These are phyloP conservation scores for Fulica atra DNA, from an alignment of 2,113 vertebrate genomes.

Conservation along the genomic window DNA sequence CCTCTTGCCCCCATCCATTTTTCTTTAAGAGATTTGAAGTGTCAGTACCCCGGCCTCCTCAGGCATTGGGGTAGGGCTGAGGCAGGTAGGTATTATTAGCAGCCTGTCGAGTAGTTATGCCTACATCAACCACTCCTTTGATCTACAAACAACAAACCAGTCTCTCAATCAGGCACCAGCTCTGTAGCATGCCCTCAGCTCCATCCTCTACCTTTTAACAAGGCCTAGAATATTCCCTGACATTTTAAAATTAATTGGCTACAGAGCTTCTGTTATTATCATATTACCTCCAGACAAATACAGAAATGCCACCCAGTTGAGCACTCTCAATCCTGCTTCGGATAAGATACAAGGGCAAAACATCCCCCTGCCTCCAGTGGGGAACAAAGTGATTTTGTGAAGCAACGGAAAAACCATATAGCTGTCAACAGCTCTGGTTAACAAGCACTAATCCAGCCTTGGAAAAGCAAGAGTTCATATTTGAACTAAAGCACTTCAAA, in stretches of 20 bases:
- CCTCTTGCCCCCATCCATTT: background rate
- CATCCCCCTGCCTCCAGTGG: background rate
- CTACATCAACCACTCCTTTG: background rate
- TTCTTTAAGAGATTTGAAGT: background rate
- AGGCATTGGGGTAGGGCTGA: background rate
- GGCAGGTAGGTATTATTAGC: background rate
- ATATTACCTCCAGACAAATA: conserved; percentile 19
- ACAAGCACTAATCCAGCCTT: background rate
- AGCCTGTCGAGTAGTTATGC: background rate
- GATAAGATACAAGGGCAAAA: background rate
- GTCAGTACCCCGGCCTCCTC: background rate
- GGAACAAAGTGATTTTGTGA: background rate
- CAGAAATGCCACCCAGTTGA: background rate
- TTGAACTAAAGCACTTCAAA: background rate
- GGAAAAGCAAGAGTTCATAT: background rate
- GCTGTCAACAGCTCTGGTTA: background rate
- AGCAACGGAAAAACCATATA: background rate
- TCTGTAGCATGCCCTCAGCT: background rate
- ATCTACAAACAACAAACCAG: background rate
- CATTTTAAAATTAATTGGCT: conserved; percentile 15
- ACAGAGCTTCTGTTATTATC: background rate
- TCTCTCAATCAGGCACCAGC: background rate
- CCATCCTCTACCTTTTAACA: background rate
- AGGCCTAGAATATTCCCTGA: background rate
- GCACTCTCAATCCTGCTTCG: background rate